Evolutionary conservation across 2,797 vertebrate species (phyloP).

Genomic region (Molossus alvarezi): DNA sequence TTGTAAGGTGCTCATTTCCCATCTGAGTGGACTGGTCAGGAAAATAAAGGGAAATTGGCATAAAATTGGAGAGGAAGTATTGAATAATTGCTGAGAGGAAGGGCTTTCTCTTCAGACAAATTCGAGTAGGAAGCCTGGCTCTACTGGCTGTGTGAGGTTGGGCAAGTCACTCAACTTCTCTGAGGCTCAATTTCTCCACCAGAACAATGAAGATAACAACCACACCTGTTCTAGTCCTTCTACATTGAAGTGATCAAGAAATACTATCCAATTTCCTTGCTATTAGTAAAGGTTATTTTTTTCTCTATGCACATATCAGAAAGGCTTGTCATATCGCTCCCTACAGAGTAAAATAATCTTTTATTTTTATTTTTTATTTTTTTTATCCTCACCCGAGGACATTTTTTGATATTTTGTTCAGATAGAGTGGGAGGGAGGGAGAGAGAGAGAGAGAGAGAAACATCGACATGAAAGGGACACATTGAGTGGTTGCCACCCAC

Average conservation of each 20-base stretch:
- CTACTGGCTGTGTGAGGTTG: background rate
- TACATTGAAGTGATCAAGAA: background rate
- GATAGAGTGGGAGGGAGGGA: too few species aligned
- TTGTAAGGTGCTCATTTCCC: background rate
- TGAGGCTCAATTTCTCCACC: background rate
- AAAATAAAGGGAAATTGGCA: conserved; percentile 19
- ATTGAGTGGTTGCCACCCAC: too few species aligned
- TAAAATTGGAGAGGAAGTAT: background rate
- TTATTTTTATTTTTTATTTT: too few species aligned
- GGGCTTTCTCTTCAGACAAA: background rate
- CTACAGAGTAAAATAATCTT: background rate
- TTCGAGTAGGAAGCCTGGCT: background rate
- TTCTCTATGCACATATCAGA: background rate
- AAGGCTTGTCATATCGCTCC: background rate
- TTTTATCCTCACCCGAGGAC: too few species aligned
- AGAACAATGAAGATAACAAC: background rate
- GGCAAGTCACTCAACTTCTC: background rate
- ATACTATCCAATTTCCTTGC: background rate
- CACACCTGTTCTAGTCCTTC: background rate
- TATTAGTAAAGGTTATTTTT: background rate
- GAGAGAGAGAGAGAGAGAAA: too few species aligned
- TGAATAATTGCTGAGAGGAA: background rate
- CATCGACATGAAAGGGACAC: too few species aligned
- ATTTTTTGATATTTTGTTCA: too few species aligned
- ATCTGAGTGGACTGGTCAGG: background rate